Percentiles rank a stretch among this genome's conserved stretches.
These are phyloP conservation scores for Perithous albicinctus DNA, from an alignment of 2,888 invertebrate genomes.

Conservation along the genomic window DNA sequence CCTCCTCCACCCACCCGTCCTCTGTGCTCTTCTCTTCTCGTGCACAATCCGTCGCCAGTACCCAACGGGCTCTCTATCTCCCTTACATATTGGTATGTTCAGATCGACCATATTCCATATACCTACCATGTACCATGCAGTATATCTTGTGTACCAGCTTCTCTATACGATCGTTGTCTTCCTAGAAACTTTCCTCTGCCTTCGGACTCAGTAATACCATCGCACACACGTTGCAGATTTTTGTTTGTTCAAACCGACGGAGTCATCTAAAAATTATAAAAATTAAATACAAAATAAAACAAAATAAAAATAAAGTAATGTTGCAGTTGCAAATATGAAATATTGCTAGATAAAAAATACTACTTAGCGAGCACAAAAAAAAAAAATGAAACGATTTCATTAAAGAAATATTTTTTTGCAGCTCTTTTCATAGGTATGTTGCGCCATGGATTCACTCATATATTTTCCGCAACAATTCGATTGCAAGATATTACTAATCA, in stretches of 20 bases:
- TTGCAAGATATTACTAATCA: no score
- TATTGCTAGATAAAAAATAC: no score
- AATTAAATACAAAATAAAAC: no score
- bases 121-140: constrained; percentile 13
- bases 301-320: no score
- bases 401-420: no score
- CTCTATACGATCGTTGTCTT: constrained; percentile 2
- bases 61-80: constrained; percentile 46
- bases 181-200: background rate
- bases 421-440: no score
- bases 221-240: background rate
- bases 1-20: constrained; percentile 37
- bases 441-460: no score
- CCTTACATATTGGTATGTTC: constrained; percentile 24
- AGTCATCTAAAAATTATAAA: no score
- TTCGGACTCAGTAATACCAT: constrained; percentile 1
- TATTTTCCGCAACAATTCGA: no score
- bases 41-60: constrained; percentile 60
- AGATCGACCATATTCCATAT: constrained; percentile 37
- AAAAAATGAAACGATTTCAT: no score
- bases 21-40: constrained; percentile 52
- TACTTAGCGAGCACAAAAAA: no score
- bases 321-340: no score
- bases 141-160: constrained; percentile 14
- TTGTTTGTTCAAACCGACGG: background rate